A percentile compares a stretch with the other conserved stretches of the same genome.
Evolutionary conservation across 2,888 invertebrate genomes (phyloP).

Genomic region (Drosophila recens): DNA sequence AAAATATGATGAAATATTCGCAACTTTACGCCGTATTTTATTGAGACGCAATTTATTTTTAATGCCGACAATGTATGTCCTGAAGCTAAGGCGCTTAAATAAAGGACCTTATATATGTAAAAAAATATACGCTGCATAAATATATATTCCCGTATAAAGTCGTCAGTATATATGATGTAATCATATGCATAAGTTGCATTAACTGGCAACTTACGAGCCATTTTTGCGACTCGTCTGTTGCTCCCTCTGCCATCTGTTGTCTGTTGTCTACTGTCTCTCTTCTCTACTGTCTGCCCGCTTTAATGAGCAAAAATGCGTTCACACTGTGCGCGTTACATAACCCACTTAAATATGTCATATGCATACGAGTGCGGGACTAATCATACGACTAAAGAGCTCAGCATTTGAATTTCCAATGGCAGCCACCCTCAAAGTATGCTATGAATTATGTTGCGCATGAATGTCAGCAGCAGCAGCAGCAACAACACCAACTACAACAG

Average conservation of each 20-base stretch:
- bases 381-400: conserved; percentile 65
- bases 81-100: conserved; percentile 67
- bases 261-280: background rate
- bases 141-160: conserved; percentile 4
- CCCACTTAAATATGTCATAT: conserved; percentile 80
- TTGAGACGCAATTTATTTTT: conserved; percentile 50
- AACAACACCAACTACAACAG: conserved; percentile 31
- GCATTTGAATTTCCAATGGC: conserved; percentile 78
- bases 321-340: conserved; percentile 49
- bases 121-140: conserved; percentile 6
- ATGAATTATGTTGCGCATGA: conserved; percentile 80
- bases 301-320: conserved; percentile 47
- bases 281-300: conserved; percentile 30
- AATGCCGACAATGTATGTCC: conserved; percentile 42
- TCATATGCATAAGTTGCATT: conserved; percentile 48
- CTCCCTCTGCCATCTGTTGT: background rate
- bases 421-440: conserved; percentile 66
- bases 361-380: conserved; percentile 66
- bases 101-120: conserved; percentile 2
- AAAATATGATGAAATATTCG: conserved; percentile 39
- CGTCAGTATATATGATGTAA: conserved; percentile 24
- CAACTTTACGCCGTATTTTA: conserved; percentile 42
- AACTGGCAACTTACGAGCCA: conserved; percentile 55
- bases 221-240: conserved; percentile 2
- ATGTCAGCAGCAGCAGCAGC: conserved; percentile 72